Evolutionary conservation across 1,140 invertebrate species (phyloP), one percentile per base, ranked within the genome.

Genomic region (Chelonus insularis): DNA sequence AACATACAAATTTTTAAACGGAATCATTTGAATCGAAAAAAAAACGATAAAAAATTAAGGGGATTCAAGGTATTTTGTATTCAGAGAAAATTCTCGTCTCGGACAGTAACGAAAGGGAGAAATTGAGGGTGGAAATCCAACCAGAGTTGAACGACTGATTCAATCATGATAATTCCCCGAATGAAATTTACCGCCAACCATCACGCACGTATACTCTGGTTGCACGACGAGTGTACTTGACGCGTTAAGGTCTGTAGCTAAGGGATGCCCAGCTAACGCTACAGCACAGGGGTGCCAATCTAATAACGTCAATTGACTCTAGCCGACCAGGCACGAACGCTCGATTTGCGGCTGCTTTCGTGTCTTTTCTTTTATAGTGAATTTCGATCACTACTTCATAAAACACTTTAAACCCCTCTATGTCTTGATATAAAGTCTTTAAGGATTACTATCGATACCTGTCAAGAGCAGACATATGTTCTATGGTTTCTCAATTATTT

Each of bases 91-190:
- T 43, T 16, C 7, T 16, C 14, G 5, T 18, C 16, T n/a, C n/a
- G 12, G 51, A 20, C 18, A 16, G 18, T 25, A 20, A 9, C 43
- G 60, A 39, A 47, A 57, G 57, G 39, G 9, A 32, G 23, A 47
- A 45, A 36, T 12, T 18, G 11, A 7, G 9, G 45, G 41, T 60
- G 66, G 8, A 48, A 68, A 62, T 68, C 66, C 54, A 64, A 56
- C 58, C 62, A 45, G 62, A 67, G 64, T 62, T 71, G 63, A 69
- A 67, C 68, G 67, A 70, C 72, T 76, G 79, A 82, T 80, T 81
- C 78, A 76, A 82, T 81, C 78, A 79, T 79, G 80, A 80, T 82
- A 81, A 82, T 82, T 79, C 76, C 70, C 71, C 72, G 73, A 79
- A 82, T 81, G 72, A 79, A 81, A 81, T 81, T 82, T 80, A 80